Percentiles rank a stretch among this genome's conserved stretches.
These are phyloP conservation scores for Drosophila stalkeri DNA, from an alignment of 2,888 invertebrate genomes.

Conservation along the genomic window DNA sequence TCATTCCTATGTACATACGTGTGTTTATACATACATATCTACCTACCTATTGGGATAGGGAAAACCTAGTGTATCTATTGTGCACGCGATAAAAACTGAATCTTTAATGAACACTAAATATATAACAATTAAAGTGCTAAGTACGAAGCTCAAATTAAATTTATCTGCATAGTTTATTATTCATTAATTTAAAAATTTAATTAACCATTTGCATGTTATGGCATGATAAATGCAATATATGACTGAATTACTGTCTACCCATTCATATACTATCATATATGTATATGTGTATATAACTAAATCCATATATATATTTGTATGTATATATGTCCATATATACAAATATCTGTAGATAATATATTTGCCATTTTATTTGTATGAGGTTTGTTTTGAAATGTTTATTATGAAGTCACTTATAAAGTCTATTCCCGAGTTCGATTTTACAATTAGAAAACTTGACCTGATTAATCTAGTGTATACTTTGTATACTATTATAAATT, in stretches of 20 bases:
- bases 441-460: background rate
- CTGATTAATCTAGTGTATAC: background rate
- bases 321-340: too few relatives aligned
- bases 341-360: background rate
- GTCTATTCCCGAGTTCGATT: background rate
- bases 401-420: background rate
- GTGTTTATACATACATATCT: background rate
- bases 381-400: background rate
- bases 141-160: constrained; percentile 17
- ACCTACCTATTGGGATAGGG: constrained; percentile 8
- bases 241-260: background rate
- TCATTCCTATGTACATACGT: background rate
- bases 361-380: background rate
- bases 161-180: constrained; percentile 7
- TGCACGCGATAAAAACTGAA: constrained; percentile 17
- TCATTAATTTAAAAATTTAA: constrained; percentile 26
- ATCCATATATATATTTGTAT: too few relatives aligned
- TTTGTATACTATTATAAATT: background rate
- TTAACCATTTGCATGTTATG: constrained; percentile 33
- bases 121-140: constrained; percentile 67
- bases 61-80: constrained; percentile 17
- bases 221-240: constrained; percentile 16
- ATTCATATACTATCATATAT: background rate
- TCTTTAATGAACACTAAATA: constrained; percentile 54
- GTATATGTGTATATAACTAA: too few relatives aligned